A percentile compares a stretch with the other conserved stretches of the same genome.
Conservation (phyloP, 2,113 vertebrate genomes). For the Silurus asotus region DNA sequence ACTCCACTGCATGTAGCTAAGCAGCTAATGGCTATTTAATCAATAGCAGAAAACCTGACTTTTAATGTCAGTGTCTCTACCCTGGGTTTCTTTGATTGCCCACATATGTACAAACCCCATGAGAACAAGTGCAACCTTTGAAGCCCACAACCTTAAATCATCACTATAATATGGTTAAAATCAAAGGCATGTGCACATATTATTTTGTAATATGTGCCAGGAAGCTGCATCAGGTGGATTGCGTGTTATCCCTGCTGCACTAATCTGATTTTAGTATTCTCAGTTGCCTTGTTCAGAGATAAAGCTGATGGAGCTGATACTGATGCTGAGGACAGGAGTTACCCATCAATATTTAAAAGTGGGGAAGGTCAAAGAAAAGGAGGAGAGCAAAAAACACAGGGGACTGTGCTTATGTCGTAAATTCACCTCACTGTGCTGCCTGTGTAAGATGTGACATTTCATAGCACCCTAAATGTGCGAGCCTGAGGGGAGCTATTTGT, state of each 20-base stretch:
- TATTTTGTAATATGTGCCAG: neutral
- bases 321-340: constrained; percentile 24
- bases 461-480: constrained; percentile 7
- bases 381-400: constrained; percentile 37
- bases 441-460: constrained; percentile 49
- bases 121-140: neutral
- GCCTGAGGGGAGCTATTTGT: constrained; percentile 14
- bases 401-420: constrained; percentile 27
- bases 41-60: neutral
- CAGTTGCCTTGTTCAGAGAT: neutral
- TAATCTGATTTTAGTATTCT: constrained; percentile 52
- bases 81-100: neutral
- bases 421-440: constrained; percentile 21
- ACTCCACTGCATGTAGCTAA: constrained; percentile 9
- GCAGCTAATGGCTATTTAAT: neutral
- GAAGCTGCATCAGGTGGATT: constrained; percentile 11
- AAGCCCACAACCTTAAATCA: neutral
- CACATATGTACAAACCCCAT: neutral
- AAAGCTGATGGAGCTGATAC: constrained; percentile 13
- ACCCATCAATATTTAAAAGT: constrained; percentile 54
- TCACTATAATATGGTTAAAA: neutral
- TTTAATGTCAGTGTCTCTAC: neutral
- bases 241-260: neutral
- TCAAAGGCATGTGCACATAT: neutral
- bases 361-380: constrained; percentile 54